These are phyloP conservation scores for Cacatua alba DNA, from an alignment of 2,113 vertebrate species.

Conservation along the genomic window DNA sequence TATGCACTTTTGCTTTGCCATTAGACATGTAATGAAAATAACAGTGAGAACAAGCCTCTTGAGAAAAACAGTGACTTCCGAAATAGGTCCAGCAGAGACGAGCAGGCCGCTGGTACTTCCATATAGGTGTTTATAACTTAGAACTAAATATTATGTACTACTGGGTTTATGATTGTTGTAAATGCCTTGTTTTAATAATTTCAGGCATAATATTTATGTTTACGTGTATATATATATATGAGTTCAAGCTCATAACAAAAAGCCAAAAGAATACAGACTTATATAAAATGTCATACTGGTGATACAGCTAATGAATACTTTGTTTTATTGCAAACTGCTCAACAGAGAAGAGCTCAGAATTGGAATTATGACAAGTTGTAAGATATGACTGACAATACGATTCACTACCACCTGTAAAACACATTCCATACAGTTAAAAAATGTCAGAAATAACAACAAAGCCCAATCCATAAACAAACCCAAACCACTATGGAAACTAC, in stretches of 20 bases:
- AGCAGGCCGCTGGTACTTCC: background rate
- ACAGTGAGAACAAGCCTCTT: background rate
- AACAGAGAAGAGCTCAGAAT: background rate
- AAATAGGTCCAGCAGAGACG: background rate
- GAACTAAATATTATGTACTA: background rate
- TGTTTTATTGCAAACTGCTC: background rate
- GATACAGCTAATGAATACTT: background rate
- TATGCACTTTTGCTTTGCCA: conserved; percentile 1
- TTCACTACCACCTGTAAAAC: background rate
- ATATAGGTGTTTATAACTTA: background rate
- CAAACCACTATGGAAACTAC: background rate
- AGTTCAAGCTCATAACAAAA: background rate
- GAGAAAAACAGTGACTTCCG: background rate
- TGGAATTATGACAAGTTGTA: background rate
- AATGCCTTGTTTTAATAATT: background rate
- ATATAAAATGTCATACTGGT: background rate
- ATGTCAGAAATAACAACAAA: background rate
- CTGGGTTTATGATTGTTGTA: background rate
- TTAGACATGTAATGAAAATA: background rate
- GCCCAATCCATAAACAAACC: background rate
- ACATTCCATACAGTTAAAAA: background rate
- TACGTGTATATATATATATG: background rate
- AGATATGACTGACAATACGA: background rate
- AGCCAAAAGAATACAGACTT: background rate
- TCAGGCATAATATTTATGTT: background rate